phyloP scores from a whole-genome alignment of 2,797 vertebrate genomes.

The Halcyon smyrnensis region DNA sequence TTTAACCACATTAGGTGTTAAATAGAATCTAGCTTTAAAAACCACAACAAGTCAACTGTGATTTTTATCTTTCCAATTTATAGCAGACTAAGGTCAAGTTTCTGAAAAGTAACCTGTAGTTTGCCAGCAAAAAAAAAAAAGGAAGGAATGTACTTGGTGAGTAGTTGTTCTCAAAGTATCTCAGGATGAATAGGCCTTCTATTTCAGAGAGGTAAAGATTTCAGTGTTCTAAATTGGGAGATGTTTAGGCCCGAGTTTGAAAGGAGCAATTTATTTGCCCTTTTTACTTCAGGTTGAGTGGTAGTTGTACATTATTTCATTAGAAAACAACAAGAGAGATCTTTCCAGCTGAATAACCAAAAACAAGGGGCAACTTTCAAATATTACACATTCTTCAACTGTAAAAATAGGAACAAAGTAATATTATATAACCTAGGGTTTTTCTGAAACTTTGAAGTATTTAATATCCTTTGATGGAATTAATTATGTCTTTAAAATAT shows the following conservation, averaged over 20 bases:
- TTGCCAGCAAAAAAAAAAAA: background rate
- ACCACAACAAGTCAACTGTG: too few relatives aligned
- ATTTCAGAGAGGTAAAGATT: conserved; percentile 64
- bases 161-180: conserved; percentile 37
- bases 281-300: conserved; percentile 69
- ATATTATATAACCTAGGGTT: background rate
- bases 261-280: conserved; percentile 61
- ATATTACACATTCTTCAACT: conserved; percentile 43
- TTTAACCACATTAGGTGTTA: background rate
- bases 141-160: conserved; percentile 20
- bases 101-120: conserved; percentile 9
- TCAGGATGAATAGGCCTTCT: conserved; percentile 49
- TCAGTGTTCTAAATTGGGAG: conserved; percentile 55
- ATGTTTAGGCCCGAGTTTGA: conserved; percentile 35
- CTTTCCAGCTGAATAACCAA: conserved; percentile 53
- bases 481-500: background rate
- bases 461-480: background rate
- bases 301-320: conserved; percentile 58
- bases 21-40: background rate
- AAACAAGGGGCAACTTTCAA: conserved; percentile 44
- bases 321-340: conserved; percentile 33
- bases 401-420: conserved; percentile 43
- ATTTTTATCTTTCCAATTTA: background rate
- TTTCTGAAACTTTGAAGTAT: background rate
- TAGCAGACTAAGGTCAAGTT: background rate